Conservation (phyloP, 2,113 vertebrate species). For the Hassar affinis region DNA sequence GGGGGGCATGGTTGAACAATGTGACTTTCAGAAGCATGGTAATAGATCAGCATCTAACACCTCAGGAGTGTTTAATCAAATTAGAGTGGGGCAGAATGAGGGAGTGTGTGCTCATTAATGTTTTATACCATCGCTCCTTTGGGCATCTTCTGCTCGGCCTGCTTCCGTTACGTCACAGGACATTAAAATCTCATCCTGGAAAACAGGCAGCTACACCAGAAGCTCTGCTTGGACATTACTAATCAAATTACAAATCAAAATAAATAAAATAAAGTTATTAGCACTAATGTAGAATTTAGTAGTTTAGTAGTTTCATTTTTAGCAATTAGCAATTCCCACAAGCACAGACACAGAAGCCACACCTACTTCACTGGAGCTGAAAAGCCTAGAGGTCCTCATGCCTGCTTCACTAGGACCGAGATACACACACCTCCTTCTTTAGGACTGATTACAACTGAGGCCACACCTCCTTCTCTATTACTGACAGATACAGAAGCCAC, state of each 20-base stretch:
- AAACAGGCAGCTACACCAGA: not conserved
- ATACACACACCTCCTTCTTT: not conserved
- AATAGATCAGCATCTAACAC: conserved; percentile 47
- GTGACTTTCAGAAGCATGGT: conserved; percentile 25
- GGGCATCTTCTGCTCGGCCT: conserved; percentile 30
- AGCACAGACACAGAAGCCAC: not conserved
- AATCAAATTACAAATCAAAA: no score
- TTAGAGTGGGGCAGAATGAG: not conserved
- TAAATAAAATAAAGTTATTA: not conserved
- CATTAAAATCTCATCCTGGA: conserved; percentile 21
- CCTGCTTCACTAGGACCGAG: not conserved
- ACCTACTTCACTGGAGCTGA: not conserved
- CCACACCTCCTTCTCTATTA: not conserved
- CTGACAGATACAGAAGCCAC: not conserved
- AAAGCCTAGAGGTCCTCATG: no score
- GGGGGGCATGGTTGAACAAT: not conserved
- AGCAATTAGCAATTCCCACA: no score
- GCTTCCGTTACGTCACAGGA: conserved; percentile 3
- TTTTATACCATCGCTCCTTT: conserved; percentile 21
- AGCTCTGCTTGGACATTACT: not conserved
- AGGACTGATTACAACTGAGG: not conserved
- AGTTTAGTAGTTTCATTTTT: not conserved
- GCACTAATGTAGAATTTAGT: not conserved
- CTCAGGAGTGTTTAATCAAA: conserved; percentile 51
- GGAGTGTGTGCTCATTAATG: conserved; percentile 6